Percentiles rank a stretch among this genome's conserved stretches.
These are phyloP conservation scores for Capromys pilorides DNA, from an alignment of 2,797 vertebrate genomes.

Conservation along the genomic window DNA sequence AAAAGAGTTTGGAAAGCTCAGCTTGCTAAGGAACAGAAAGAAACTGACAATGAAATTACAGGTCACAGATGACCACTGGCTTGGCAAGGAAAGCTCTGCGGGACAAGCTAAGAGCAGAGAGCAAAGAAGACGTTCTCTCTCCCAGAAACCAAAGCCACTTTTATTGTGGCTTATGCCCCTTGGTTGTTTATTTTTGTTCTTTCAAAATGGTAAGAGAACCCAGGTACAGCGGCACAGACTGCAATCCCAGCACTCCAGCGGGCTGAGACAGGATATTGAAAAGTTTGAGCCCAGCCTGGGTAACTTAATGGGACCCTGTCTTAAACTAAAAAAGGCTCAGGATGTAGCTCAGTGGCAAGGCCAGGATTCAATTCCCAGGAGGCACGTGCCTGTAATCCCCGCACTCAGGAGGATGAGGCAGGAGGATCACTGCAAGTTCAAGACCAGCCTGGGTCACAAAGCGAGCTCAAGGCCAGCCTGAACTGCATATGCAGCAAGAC, in stretches of 20 bases:
- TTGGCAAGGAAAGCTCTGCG: not conserved
- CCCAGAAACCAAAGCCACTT: constrained; percentile 34
- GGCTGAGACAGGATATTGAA: not conserved
- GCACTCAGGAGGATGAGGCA: too few species aligned
- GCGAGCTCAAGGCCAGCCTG: too few species aligned
- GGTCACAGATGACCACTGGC: not conserved
- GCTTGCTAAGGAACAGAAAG: not conserved
- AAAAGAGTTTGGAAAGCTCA: too few species aligned
- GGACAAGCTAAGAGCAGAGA: not conserved
- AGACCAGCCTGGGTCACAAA: too few species aligned
- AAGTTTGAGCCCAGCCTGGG: not conserved
- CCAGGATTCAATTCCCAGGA: not conserved
- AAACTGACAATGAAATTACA: not conserved
- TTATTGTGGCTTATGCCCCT: constrained; percentile 9
- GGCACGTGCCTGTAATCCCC: too few species aligned
- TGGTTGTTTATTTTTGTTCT: constrained; percentile 39
- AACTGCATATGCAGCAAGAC: too few species aligned
- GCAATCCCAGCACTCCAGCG: not conserved
- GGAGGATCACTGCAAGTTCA: too few species aligned
- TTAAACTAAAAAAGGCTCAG: not conserved
- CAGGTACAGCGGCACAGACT: not conserved
- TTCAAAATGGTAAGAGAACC: not conserved
- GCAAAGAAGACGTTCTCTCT: not conserved
- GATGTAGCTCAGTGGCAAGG: not conserved
- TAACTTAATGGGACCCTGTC: not conserved